Percentiles rank a stretch among this genome's conserved stretches.
Conservation (phyloP, 2,797 vertebrate genomes). For the Tauraco hartlaubi region DNA sequence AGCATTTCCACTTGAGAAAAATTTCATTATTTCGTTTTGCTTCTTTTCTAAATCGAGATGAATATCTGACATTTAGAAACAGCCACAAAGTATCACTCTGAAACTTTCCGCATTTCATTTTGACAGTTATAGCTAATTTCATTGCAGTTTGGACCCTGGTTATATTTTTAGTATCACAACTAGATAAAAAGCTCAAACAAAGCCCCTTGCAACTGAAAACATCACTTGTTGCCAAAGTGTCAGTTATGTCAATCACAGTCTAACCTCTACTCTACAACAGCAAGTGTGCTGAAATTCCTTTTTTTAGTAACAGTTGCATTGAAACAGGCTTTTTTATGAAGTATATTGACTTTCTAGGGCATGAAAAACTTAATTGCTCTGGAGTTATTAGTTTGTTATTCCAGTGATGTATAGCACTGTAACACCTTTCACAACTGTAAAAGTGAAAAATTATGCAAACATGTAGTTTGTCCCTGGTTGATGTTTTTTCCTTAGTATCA, state of each 20-base stretch:
- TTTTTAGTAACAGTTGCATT: background rate
- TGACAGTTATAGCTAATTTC: background rate
- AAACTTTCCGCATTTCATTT: background rate
- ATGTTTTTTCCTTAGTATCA: rapidly evolving
- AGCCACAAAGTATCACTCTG: background rate
- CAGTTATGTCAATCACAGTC: background rate
- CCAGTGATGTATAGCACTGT: background rate
- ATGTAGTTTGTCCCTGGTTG: too few relatives aligned
- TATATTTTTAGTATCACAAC: background rate
- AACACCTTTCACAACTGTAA: background rate
- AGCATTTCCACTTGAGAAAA: background rate
- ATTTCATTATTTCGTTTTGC: background rate
- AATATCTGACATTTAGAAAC: background rate
- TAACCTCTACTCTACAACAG: background rate
- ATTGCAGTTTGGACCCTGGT: rapidly evolving
- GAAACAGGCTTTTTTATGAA: background rate
- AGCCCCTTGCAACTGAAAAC: background rate
- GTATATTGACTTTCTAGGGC: background rate
- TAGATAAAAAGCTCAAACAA: background rate
- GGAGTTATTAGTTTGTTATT: background rate
- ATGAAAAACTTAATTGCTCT: background rate
- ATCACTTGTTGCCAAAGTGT: background rate
- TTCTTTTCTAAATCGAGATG: background rate
- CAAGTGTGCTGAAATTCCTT: background rate
- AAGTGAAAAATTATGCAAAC: background rate